Evolutionary conservation across 2,797 vertebrate genomes (phyloP).

Genomic region (Gallinago nigripennis): DNA sequence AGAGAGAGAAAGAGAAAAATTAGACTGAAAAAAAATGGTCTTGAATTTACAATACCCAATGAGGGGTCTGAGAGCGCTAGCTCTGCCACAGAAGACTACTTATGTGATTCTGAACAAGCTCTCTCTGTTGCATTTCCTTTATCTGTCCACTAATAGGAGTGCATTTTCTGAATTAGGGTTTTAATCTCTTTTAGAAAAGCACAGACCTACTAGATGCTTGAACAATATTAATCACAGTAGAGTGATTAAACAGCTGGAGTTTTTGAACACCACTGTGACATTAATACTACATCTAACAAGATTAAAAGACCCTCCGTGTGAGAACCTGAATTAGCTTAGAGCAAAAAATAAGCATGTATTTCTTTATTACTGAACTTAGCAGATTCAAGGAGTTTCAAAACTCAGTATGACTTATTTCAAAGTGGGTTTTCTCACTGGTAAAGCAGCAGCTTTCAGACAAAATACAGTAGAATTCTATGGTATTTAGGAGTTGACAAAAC

Average conservation of each 20-base stretch:
- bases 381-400: background rate
- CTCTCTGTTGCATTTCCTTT: background rate
- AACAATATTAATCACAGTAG: background rate
- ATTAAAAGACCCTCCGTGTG: background rate
- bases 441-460: background rate
- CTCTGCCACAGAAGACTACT: background rate
- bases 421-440: background rate
- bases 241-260: background rate
- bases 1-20: background rate
- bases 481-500: background rate
- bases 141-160: background rate
- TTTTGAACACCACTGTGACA: background rate
- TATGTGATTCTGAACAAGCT: background rate
- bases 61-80: background rate
- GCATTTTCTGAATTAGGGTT: background rate
- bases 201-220: background rate
- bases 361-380: background rate
- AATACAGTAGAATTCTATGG: background rate
- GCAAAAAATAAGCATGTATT: background rate
- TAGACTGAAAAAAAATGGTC: background rate
- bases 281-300: background rate
- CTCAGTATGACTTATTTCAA: background rate
- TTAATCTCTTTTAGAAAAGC: background rate
- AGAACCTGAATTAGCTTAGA: background rate
- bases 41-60: background rate